Evolutionary conservation across 2,797 vertebrate genomes (phyloP).

Genomic region (Melanotaenia parkinsoni): DNA sequence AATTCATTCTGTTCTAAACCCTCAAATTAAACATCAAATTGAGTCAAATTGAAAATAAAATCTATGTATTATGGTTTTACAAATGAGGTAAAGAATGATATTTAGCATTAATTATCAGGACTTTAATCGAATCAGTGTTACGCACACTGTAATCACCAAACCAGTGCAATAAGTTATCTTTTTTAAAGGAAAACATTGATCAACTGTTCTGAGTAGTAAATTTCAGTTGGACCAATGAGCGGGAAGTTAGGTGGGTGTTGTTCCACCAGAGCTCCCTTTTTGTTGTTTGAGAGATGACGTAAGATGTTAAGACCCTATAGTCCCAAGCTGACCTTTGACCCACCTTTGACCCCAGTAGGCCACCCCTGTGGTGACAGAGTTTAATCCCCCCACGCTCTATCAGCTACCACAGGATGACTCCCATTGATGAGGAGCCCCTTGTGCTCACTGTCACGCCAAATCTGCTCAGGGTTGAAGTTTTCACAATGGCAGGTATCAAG

Average conservation of each 20-base stretch:
- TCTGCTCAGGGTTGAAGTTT: conserved; percentile 62
- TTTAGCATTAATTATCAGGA: not conserved
- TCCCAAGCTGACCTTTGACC: conserved; percentile 72
- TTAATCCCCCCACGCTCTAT: conserved; percentile 49
- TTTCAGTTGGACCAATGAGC: conserved; percentile 48
- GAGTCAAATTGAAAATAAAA: conserved; percentile 10
- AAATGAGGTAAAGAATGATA: not conserved
- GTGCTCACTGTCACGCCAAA: conserved; percentile 59
- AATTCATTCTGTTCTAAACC: not conserved
- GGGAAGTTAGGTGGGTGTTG: conserved; percentile 31
- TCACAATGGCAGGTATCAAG: conserved; percentile 66
- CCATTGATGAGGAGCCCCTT: conserved; percentile 64
- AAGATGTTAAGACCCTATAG: conserved; percentile 67
- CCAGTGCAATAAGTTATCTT: conserved; percentile 10
- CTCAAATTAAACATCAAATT: conserved; percentile 3
- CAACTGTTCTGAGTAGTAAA: conserved; percentile 4
- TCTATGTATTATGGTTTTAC: not conserved
- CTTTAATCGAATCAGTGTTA: not conserved
- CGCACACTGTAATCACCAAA: not conserved
- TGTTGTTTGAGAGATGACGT: conserved; percentile 76
- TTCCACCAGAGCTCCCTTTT: conserved; percentile 50
- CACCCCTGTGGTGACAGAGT: conserved; percentile 72
- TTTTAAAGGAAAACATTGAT: conserved; percentile 11
- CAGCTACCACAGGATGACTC: conserved; percentile 53
- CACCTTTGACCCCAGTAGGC: conserved; percentile 72